A percentile compares a stretch with the other conserved stretches of the same genome.
Evolutionary conservation across 2,888 invertebrate genomes (phyloP).

Genomic region (Drosophila robusta): DNA sequence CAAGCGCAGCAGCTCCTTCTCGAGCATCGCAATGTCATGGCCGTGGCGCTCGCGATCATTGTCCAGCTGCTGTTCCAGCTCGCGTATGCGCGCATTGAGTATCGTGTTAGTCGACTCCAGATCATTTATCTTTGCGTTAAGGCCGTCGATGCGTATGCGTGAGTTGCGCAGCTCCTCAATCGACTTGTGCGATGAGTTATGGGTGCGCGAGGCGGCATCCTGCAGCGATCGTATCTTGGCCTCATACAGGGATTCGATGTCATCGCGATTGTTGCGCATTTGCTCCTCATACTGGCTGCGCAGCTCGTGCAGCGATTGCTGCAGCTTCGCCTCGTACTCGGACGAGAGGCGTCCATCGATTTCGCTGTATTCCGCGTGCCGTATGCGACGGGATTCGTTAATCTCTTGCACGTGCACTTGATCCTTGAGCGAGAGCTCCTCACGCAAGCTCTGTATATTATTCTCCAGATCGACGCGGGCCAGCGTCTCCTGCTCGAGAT

Average conservation of each 20-base stretch:
- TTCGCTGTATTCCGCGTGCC: slow-evolving; percentile 97
- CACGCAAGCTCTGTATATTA: slow-evolving; percentile 94
- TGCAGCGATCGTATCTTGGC: slow-evolving; percentile 91
- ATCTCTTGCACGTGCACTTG: slow-evolving; percentile 94
- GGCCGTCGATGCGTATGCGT: slow-evolving; percentile 91
- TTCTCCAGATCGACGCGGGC: slow-evolving; percentile 97
- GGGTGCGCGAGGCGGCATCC: slow-evolving; percentile 89
- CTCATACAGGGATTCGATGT: slow-evolving; percentile 90
- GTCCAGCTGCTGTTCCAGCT: slow-evolving; percentile 93
- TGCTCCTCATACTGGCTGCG: slow-evolving; percentile 97
- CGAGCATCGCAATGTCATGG: slow-evolving; percentile 90
- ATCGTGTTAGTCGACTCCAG: slow-evolving; percentile 90
- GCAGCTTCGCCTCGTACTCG: slow-evolving; percentile 96
- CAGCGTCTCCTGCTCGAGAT: slow-evolving; percentile 96
- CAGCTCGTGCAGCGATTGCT: slow-evolving; percentile 95
- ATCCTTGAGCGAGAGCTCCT: slow-evolving; percentile 96
- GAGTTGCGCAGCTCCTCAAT: slow-evolving; percentile 93
- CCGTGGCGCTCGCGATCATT: slow-evolving; percentile 92
- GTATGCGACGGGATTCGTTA: slow-evolving; percentile 91
- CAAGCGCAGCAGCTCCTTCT: slow-evolving; percentile 91
- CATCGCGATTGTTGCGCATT: slow-evolving; percentile 94
- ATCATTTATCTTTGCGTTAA: slow-evolving; percentile 90
- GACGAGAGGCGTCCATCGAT: slow-evolving; percentile 96
- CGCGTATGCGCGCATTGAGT: slow-evolving; percentile 89
- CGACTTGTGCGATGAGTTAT: slow-evolving; percentile 89